Evolutionary conservation across 2,113 vertebrate genomes (phyloP).

Genomic region (Oreochromis niloticus): DNA sequence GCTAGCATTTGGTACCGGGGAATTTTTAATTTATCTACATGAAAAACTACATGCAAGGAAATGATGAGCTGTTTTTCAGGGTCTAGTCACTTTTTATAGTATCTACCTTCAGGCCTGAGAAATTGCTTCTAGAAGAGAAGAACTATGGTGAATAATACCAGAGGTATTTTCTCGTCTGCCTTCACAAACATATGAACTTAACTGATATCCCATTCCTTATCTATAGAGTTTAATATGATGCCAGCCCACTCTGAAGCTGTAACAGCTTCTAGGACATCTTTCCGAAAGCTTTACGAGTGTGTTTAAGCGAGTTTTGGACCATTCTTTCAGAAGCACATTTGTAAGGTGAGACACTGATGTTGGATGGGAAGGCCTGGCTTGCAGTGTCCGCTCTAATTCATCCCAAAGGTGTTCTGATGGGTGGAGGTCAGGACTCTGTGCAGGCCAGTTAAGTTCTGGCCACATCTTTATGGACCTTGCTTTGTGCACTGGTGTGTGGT

Average conservation of each 20-base stretch:
- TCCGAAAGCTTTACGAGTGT: neutral
- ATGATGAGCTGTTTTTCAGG: neutral
- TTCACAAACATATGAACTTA: neutral
- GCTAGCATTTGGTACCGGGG: neutral
- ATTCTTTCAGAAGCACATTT: neutral
- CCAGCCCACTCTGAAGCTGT: neutral
- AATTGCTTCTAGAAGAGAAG: neutral
- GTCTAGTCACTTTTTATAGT: neutral
- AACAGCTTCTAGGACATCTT: neutral
- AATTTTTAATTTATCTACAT: neutral
- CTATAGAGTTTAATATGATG: neutral
- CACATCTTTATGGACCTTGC: neutral
- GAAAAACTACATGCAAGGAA: neutral
- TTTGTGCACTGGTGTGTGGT: neutral
- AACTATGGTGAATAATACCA: neutral
- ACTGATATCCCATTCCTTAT: neutral
- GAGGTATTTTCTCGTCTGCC: neutral
- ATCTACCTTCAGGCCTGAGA: neutral
- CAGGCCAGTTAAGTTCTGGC: neutral
- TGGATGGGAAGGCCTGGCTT: neutral
- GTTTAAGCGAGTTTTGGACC: neutral
- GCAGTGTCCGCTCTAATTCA: neutral
- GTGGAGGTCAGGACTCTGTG: neutral
- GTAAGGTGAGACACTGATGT: neutral
- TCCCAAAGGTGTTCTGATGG: neutral